Conservation (phyloP, 2,113 vertebrate genomes). For the Dasypus novemcinctus region DNA sequence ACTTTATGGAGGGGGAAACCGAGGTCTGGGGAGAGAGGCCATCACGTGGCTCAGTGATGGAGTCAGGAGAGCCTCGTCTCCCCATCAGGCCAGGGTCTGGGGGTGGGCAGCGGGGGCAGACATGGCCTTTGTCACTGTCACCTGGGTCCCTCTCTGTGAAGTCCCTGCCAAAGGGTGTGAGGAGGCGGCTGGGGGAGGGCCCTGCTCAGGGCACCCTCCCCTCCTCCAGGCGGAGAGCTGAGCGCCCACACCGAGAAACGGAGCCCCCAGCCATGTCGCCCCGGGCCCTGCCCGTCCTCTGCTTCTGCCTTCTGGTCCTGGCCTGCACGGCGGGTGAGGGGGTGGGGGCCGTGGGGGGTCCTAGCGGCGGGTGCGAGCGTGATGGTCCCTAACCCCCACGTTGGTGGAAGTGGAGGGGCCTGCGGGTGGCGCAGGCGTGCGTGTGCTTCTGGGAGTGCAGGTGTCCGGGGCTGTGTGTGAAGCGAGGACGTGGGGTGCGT, state of each 20-base stretch:
- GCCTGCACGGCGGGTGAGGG: background rate
- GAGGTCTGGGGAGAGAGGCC: background rate
- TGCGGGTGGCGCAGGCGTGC: rapidly evolving
- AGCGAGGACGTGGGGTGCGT: background rate
- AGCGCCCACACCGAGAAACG: background rate
- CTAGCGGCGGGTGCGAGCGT: background rate
- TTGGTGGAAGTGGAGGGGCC: no score
- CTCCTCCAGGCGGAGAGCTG: background rate
- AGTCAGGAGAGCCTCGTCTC: background rate
- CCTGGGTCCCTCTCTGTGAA: slow-evolving; percentile 22
- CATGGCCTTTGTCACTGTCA: background rate
- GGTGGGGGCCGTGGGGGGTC: background rate
- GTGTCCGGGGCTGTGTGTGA: background rate
- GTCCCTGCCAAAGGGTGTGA: slow-evolving; percentile 58
- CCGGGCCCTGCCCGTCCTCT: background rate
- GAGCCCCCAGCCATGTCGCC: slow-evolving; percentile 38
- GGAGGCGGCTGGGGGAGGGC: slow-evolving; percentile 35
- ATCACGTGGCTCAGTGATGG: background rate
- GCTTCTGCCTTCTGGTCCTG: slow-evolving; percentile 13
- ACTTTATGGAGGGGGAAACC: background rate
- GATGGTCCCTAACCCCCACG: rapidly evolving
- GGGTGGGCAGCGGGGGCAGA: background rate
- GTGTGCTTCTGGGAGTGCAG: background rate
- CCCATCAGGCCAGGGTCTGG: background rate
- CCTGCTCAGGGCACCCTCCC: background rate